A percentile compares a stretch with the other conserved stretches of the same genome.
These are phyloP conservation scores for Trichogramma evanescens DNA, from an alignment of 2,888 invertebrate genomes.

Conservation along the genomic window DNA sequence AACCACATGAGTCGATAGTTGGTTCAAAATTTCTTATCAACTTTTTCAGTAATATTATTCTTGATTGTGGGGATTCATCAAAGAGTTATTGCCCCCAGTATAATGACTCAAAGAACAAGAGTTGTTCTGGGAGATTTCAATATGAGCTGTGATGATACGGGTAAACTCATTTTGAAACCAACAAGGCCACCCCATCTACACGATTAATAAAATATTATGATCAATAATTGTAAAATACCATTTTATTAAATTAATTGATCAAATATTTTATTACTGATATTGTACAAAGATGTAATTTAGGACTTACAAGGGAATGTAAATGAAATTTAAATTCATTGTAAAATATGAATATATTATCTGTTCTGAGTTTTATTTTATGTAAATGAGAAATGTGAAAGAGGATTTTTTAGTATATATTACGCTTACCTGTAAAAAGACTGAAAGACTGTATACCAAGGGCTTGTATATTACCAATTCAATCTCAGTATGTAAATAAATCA, in stretches of 20 bases:
- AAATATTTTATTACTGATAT: neutral
- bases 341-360: too few relatives aligned
- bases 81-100: slow-evolving; percentile 92
- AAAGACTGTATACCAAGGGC: too few relatives aligned
- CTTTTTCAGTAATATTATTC: slow-evolving; percentile 67
- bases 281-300: too few relatives aligned
- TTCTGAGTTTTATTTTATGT: too few relatives aligned
- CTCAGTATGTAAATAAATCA: too few relatives aligned
- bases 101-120: slow-evolving; percentile 86
- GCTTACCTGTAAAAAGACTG: too few relatives aligned
- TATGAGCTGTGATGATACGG: slow-evolving; percentile 97
- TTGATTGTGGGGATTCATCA: slow-evolving; percentile 84
- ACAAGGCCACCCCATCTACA: slow-evolving; percentile 42
- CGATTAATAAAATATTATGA: slow-evolving; percentile 33
- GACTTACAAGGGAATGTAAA: too few relatives aligned
- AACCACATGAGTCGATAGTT: neutral
- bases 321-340: too few relatives aligned
- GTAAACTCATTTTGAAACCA: slow-evolving; percentile 89
- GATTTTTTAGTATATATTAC: too few relatives aligned
- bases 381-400: too few relatives aligned
- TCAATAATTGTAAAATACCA: neutral
- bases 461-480: too few relatives aligned
- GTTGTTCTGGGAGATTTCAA: slow-evolving; percentile 90
- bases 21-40: slow-evolving; percentile 21
- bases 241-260: neutral